These are phyloP conservation scores for Labeo calbasu DNA, from an alignment of 2,797 vertebrate genomes.

Conservation along the genomic window DNA sequence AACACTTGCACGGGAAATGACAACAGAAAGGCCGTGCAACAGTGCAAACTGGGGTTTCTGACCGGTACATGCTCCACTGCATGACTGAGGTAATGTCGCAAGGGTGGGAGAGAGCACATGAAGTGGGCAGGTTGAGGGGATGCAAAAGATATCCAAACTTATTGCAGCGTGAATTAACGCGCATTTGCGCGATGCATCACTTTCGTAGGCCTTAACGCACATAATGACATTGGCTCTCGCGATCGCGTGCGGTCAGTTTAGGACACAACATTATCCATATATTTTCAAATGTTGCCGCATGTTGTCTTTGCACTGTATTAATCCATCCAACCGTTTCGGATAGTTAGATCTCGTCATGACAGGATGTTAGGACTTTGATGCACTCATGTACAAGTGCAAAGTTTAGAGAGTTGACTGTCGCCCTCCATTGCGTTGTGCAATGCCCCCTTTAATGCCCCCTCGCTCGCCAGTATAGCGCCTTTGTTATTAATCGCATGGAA, in stretches of 20 bases:
- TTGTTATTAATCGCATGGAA: slow-evolving; percentile 87
- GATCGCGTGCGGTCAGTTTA: slow-evolving; percentile 50
- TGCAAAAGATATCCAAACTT: slow-evolving; percentile 50
- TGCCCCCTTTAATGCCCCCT: slow-evolving; percentile 86
- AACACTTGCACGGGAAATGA: slow-evolving; percentile 27
- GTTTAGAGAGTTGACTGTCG: slow-evolving; percentile 81
- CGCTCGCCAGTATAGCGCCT: slow-evolving; percentile 82
- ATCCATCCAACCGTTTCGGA: slow-evolving; percentile 23
- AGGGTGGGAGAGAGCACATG: slow-evolving; percentile 23
- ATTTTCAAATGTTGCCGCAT: slow-evolving; percentile 46
- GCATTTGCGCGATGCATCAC: slow-evolving; percentile 26
- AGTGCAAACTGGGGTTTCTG: slow-evolving; percentile 10
- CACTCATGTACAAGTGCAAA: slow-evolving; percentile 74
- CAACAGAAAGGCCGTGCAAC: slow-evolving; percentile 38
- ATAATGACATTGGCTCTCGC: slow-evolving; percentile 48
- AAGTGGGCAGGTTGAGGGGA: slow-evolving; percentile 50
- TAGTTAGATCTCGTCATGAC: slow-evolving; percentile 49
- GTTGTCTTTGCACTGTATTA: slow-evolving; percentile 16
- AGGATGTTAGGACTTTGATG: slow-evolving; percentile 44
- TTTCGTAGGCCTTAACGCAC: slow-evolving; percentile 53
- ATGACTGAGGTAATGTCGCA: slow-evolving; percentile 21
- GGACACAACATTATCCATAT: slow-evolving; percentile 48
- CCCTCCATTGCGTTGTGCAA: slow-evolving; percentile 78
- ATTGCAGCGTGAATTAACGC: not conserved
- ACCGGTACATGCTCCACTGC: slow-evolving; percentile 2